Evolutionary conservation across 1,140 invertebrate species (phyloP), one percentile per base, ranked within the genome.

Genomic region (Contarinia nasturtii): DNA sequence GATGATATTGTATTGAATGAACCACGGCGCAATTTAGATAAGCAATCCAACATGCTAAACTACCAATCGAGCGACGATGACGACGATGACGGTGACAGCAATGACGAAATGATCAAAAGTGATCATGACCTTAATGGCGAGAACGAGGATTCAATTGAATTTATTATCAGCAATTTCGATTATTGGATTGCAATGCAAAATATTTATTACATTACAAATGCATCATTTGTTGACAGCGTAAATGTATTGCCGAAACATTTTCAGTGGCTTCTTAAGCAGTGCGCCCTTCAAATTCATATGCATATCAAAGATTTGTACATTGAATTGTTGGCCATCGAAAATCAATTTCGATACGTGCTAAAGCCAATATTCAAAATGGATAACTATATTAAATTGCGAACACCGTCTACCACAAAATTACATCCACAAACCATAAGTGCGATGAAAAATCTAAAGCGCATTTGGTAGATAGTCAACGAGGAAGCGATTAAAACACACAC

Each of bases 221-320:
- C 45, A 15, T 52, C 57, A 36, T 49, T 66, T 20, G 51, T 61
- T 27, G 34, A 64, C 27, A 55, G 71, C 0, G 54, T 66, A 51
- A 57, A 55, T 33, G 51, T 61, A 11, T 60, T 74, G 12, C 67
- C 71, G 2, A 36, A 51, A 14, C 68, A 55, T 53, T 74, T 72
- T 49, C 58, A 60, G 18, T 74, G 72, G 72, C 50, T 74, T 2
- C 50, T 74, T 5, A 65, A 66, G 20, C 67, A 68, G 43, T 72
- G 70, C 48, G 64, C 71, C 1, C 50, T 55, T 17, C 54, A 63
- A 17, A 50, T 67, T 12, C 66, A 69, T 51, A 64, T 71, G 47
- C 50, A 55, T 0, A 55, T 53, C 21, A 50, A 60, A 33, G 54
- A 65, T 34, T 51, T 74, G 0, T 73, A 73, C 27, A 60, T 67